phyloP scores from a whole-genome alignment of 2,888 invertebrate species.

The Sclerodermus sp. region DNA sequence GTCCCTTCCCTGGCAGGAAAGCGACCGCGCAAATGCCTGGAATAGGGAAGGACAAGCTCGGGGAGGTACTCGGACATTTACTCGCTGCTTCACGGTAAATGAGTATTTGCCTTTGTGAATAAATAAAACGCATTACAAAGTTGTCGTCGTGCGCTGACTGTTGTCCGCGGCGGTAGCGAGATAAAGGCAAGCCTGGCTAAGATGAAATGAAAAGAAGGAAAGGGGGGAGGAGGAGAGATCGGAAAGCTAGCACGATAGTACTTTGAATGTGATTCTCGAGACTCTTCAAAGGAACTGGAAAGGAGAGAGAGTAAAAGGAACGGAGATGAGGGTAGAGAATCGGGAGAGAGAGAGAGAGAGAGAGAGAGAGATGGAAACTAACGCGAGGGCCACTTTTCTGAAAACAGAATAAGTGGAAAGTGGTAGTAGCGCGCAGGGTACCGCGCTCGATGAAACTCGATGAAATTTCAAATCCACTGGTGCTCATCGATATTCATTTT shows the following conservation, averaged over 20 bases:
- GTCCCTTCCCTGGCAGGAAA: neutral
- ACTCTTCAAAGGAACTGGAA: too few relatives aligned
- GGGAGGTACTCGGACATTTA: constrained; percentile 30
- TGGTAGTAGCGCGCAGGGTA: too few relatives aligned
- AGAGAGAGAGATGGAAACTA: neutral
- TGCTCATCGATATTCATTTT: too few relatives aligned
- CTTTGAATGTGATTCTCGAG: too few relatives aligned
- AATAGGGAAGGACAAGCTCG: constrained; percentile 13
- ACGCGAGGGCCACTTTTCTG: too few relatives aligned
- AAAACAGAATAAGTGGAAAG: neutral
- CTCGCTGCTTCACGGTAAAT: constrained; percentile 38
- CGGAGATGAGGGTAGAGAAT: neutral
- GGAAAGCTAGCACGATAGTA: neutral
- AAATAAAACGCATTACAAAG: constrained; percentile 56
- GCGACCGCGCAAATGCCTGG: constrained; percentile 8
- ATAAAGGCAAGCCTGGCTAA: neutral
- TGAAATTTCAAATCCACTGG: too few relatives aligned
- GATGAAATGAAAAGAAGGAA: constrained; percentile 10
- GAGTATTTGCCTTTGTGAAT: constrained; percentile 58
- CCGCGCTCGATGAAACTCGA: too few relatives aligned
- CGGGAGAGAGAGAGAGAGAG: constrained; percentile 1
- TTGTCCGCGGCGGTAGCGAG: constrained; percentile 1
- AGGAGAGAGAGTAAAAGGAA: neutral
- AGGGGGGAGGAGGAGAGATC: neutral
- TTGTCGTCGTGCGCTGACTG: constrained; percentile 22